Conservation (phyloP, 2,113 vertebrate genomes). For the Lucifuga dentata region DNA sequence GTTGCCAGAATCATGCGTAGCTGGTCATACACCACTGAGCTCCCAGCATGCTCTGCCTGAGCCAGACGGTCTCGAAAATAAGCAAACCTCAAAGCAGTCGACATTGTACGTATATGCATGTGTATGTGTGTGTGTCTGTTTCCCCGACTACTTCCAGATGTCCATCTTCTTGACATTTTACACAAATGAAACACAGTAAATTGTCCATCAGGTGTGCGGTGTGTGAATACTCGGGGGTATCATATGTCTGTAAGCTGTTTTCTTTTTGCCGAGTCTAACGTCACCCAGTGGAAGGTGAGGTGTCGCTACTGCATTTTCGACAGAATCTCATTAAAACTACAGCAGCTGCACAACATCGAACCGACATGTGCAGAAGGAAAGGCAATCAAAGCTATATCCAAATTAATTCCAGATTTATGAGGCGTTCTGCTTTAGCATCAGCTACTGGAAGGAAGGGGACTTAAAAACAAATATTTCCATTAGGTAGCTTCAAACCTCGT, state of each 20-base stretch:
- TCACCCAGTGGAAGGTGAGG: neutral
- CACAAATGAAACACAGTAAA: conserved; percentile 24
- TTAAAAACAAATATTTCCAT: neutral
- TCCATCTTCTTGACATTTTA: conserved; percentile 49
- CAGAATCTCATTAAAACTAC: conserved; percentile 29
- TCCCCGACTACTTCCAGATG: conserved; percentile 66
- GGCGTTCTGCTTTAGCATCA: neutral
- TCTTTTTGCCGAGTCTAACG: conserved; percentile 35
- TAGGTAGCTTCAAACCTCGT: neutral
- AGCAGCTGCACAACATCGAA: conserved; percentile 20
- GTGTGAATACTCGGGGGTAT: conserved; percentile 21
- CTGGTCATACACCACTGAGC: conserved; percentile 51
- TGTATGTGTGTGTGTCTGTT: conserved; percentile 27
- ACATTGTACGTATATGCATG: neutral
- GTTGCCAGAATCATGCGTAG: conserved; percentile 32
- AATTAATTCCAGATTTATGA: neutral
- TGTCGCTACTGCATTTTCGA: conserved; percentile 27
- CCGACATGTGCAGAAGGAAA: conserved; percentile 13
- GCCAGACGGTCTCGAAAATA: conserved; percentile 65
- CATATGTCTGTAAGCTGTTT: conserved; percentile 22
- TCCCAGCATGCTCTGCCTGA: conserved; percentile 28
- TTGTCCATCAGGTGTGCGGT: conserved; percentile 31
- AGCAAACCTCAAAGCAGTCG: conserved; percentile 47
- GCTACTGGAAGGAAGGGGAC: neutral
- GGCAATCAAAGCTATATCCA: neutral